A percentile compares a stretch with the other conserved stretches of the same genome.
phyloP scores from a whole-genome alignment of 2,797 vertebrate genomes.

The Leptoclinus maculatus region DNA sequence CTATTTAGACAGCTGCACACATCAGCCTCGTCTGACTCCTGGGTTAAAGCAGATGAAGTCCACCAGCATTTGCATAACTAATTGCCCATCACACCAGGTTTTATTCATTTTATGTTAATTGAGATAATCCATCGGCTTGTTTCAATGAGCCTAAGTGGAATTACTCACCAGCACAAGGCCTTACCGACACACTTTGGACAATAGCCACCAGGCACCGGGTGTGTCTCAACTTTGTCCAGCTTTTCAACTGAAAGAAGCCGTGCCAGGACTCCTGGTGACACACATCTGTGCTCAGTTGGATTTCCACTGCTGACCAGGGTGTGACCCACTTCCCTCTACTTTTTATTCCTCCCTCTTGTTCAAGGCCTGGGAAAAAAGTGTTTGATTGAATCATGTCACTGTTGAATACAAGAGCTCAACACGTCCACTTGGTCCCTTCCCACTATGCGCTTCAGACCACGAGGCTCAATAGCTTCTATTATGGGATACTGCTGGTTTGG shows the following conservation, averaged over 20 bases:
- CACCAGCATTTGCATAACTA: slow-evolving; percentile 46
- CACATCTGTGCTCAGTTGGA: slow-evolving; percentile 80
- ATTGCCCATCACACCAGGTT: slow-evolving; percentile 67
- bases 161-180: slow-evolving; percentile 38
- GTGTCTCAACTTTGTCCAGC: slow-evolving; percentile 66
- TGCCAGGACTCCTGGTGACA: slow-evolving; percentile 77
- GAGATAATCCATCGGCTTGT: slow-evolving; percentile 64
- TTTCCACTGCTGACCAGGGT: slow-evolving; percentile 73
- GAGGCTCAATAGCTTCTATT: slow-evolving; percentile 50
- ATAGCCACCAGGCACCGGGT: slow-evolving; percentile 72
- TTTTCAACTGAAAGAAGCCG: slow-evolving; percentile 71
- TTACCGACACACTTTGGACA: slow-evolving; percentile 58
- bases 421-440: slow-evolving; percentile 6
- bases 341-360: slow-evolving; percentile 29
- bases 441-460: slow-evolving; percentile 5
- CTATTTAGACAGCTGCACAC: slow-evolving; percentile 82
- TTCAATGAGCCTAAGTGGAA: slow-evolving; percentile 54
- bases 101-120: slow-evolving; percentile 38
- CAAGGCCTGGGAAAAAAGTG: slow-evolving; percentile 58
- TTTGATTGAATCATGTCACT: slow-evolving; percentile 38
- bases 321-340: slow-evolving; percentile 69
- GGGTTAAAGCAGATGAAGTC: slow-evolving; percentile 71
- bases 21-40: slow-evolving; percentile 46
- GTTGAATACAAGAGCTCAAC: slow-evolving; percentile 32
- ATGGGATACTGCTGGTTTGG: slow-evolving; percentile 27